These are phyloP conservation scores for Azorinus chamasolen DNA, from an alignment of 2,888 invertebrate genomes.

Conservation along the genomic window DNA sequence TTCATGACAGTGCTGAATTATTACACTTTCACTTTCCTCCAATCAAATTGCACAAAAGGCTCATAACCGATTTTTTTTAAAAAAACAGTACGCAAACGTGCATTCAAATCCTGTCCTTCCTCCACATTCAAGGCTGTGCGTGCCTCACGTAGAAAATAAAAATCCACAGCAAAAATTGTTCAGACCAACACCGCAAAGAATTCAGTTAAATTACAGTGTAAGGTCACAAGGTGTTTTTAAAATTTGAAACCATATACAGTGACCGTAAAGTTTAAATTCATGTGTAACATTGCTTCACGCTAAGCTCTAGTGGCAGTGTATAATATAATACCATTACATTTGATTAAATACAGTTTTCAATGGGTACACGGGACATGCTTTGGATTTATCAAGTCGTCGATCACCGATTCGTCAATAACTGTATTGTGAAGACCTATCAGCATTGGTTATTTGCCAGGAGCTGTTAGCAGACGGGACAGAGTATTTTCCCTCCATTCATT, in stretches of 20 bases:
- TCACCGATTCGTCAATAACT: constrained; percentile 48
- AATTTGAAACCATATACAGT: constrained; percentile 3
- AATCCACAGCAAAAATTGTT: too few species aligned
- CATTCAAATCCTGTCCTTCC: neutral
- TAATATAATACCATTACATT: constrained; percentile 35
- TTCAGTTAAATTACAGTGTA: neutral
- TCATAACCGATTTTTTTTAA: constrained; percentile 15
- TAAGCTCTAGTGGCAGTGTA: constrained; percentile 14
- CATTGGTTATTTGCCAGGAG: constrained; percentile 44
- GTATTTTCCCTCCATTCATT: too few species aligned
- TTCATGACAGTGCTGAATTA: constrained; percentile 65
- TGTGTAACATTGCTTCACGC: constrained; percentile 23
- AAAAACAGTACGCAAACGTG: constrained; percentile 3
- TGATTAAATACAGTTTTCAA: constrained; percentile 40
- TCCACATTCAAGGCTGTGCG: constrained; percentile 14
- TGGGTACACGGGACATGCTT: neutral
- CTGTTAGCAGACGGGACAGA: constrained; percentile 5
- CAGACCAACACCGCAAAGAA: too few species aligned
- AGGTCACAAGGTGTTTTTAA: constrained; percentile 5
- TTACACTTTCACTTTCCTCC: neutral
- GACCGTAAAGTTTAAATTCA: constrained; percentile 5
- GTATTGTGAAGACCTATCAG: constrained; percentile 31
- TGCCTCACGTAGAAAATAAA: neutral
- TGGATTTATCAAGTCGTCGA: neutral
- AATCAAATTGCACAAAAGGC: constrained; percentile 11